A percentile compares a stretch with the other conserved stretches of the same genome.
phyloP scores from a whole-genome alignment of 2,113 vertebrate species.

The Microcebus jonahi region DNA sequence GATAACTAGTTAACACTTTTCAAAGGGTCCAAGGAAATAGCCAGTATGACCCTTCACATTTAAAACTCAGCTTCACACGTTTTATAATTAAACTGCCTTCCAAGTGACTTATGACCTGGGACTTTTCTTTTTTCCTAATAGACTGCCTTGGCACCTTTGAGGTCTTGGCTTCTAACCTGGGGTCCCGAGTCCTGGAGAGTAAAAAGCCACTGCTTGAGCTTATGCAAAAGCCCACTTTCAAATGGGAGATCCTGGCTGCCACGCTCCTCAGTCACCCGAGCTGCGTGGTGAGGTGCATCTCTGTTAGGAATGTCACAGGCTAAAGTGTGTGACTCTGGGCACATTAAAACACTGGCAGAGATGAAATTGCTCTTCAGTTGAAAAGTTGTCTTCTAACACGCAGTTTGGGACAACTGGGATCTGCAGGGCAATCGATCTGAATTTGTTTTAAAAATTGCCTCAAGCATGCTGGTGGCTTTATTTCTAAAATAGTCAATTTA shows the following conservation, averaged over 20 bases:
- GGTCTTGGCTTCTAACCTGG: constrained; percentile 55
- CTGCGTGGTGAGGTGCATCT: background rate
- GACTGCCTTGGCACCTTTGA: constrained; percentile 49
- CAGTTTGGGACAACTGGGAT: background rate
- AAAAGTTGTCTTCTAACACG: background rate
- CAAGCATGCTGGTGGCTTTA: background rate
- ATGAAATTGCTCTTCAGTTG: background rate
- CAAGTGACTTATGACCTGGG: constrained; percentile 40
- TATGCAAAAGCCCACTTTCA: background rate
- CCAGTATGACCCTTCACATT: constrained; percentile 24
- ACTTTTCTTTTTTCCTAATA: constrained; percentile 32
- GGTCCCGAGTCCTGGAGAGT: background rate
- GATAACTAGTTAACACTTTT: constrained; percentile 62
- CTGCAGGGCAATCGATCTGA: background rate
- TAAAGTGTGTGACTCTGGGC: background rate
- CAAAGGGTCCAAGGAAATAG: constrained; percentile 40
- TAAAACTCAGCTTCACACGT: constrained; percentile 54
- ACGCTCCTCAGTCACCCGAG: background rate
- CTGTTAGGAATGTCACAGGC: background rate
- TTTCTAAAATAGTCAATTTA: constrained; percentile 33
- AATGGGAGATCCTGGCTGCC: background rate
- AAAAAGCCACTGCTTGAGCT: background rate
- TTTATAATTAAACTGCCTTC: constrained; percentile 71
- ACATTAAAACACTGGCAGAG: background rate
- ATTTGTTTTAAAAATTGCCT: constrained; percentile 47